Conservation (phyloP, 2,113 vertebrate species). For the Myocastor coypus region DNA sequence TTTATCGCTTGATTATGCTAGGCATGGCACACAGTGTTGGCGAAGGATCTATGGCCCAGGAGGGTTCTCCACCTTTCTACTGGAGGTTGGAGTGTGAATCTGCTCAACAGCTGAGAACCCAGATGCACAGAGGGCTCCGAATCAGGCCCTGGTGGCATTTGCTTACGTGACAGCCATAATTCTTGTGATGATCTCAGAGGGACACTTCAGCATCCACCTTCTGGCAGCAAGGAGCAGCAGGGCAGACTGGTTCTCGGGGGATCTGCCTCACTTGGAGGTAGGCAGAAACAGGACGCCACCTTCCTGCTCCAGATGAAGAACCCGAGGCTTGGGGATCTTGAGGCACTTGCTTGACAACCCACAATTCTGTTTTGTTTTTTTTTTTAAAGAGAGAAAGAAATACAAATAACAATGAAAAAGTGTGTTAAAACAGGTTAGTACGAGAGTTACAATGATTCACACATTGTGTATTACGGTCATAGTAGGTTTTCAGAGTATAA, state of each 20-base stretch:
- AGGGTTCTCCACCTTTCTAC: not conserved
- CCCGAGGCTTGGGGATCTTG: not conserved
- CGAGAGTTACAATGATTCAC: too few relatives aligned
- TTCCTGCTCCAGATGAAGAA: not conserved
- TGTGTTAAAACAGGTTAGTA: too few relatives aligned
- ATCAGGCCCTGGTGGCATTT: too few relatives aligned
- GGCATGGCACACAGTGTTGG: rapidly evolving
- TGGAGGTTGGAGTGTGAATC: not conserved
- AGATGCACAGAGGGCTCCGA: not conserved
- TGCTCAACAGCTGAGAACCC: not conserved
- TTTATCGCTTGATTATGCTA: not conserved
- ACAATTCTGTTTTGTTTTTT: too few relatives aligned
- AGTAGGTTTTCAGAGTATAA: too few relatives aligned
- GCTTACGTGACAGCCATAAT: too few relatives aligned
- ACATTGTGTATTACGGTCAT: too few relatives aligned
- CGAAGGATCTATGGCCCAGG: not conserved
- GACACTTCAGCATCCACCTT: not conserved
- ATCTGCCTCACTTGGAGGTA: not conserved
- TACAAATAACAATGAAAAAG: too few relatives aligned
- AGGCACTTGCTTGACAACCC: not conserved
- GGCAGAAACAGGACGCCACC: not conserved
- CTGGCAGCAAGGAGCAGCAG: not conserved
- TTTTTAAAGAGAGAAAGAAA: too few relatives aligned
- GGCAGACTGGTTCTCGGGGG: not conserved
- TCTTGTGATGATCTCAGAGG: not conserved